Percentiles rank a stretch among this genome's conserved stretches.
These are phyloP conservation scores for Chymomyza costata DNA, from an alignment of 1,140 invertebrate genomes.

Conservation along the genomic window DNA sequence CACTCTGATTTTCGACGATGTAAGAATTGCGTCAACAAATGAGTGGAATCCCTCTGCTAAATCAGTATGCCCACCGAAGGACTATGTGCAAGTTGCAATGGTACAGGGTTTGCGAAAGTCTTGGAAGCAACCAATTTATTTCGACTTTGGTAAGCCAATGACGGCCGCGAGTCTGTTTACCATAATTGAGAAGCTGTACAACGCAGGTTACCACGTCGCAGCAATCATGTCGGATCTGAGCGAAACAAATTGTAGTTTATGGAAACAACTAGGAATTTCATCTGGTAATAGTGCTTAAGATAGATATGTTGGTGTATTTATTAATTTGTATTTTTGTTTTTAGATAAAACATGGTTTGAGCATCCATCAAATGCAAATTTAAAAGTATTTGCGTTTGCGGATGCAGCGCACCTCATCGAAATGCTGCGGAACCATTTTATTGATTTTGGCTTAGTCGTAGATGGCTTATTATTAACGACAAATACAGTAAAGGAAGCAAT, in stretches of 20 bases:
- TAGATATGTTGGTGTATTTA: background rate
- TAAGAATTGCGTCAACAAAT: slow-evolving; percentile 3
- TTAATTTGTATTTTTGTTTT: background rate
- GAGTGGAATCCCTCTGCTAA: no score
- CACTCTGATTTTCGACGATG: slow-evolving; percentile 13
- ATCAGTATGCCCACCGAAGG: no score
- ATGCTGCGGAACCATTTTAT: slow-evolving; percentile 4
- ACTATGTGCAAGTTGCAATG: slow-evolving; percentile 14
- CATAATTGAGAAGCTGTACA: background rate
- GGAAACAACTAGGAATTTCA: slow-evolving; percentile 4
- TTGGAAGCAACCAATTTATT: slow-evolving; percentile 23
- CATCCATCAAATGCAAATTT: slow-evolving; percentile 3
- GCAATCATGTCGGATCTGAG: background rate
- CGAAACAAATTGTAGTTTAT: slow-evolving; percentile 1
- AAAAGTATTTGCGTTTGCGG: slow-evolving; percentile 6
- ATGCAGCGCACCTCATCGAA: slow-evolving; percentile 1
- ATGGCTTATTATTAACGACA: background rate
- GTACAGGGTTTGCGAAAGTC: slow-evolving; percentile 8
- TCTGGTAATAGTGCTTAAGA: background rate
- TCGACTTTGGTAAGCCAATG: slow-evolving; percentile 2
- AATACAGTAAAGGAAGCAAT: background rate
- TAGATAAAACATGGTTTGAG: slow-evolving; percentile 7
- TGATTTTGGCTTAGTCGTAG: background rate
- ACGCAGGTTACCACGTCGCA: slow-evolving; percentile 2
- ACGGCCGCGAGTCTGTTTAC: background rate